A percentile compares a stretch with the other conserved stretches of the same genome.
phyloP scores from a whole-genome alignment of 2,113 vertebrate genomes.

The Hiodon tergisus region DNA sequence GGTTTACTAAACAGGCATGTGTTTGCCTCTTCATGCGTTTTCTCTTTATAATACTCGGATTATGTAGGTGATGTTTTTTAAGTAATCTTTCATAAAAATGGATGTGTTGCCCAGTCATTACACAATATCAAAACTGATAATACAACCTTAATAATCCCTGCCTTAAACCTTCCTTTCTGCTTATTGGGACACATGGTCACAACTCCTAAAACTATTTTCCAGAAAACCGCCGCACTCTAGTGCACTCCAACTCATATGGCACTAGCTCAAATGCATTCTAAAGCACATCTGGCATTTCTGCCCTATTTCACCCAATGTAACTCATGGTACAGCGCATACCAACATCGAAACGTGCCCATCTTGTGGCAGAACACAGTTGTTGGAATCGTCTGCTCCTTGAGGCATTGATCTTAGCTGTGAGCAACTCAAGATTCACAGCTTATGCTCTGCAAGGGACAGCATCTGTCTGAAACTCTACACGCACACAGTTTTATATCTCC shows the following conservation, averaged over 20 bases:
- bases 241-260: background rate
- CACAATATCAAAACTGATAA: no score
- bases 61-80: no score
- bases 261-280: background rate
- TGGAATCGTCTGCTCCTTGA: background rate
- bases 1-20: no score
- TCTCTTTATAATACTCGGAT: no score
- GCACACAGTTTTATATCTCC: background rate
- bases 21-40: no score
- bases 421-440: background rate
- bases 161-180: no score
- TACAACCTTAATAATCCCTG: no score
- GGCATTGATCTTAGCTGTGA: slow-evolving; percentile 5
- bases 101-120: no score
- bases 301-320: background rate
- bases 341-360: background rate
- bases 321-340: background rate
- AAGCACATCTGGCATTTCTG: background rate
- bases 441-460: background rate
- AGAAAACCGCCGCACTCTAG: background rate
- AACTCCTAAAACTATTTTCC: no score
- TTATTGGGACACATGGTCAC: no score
- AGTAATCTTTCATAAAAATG: no score
- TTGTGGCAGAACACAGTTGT: background rate
- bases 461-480: background rate